Conservation (phyloP, 2,888 invertebrate species). For the Clivina fossor region DNA sequence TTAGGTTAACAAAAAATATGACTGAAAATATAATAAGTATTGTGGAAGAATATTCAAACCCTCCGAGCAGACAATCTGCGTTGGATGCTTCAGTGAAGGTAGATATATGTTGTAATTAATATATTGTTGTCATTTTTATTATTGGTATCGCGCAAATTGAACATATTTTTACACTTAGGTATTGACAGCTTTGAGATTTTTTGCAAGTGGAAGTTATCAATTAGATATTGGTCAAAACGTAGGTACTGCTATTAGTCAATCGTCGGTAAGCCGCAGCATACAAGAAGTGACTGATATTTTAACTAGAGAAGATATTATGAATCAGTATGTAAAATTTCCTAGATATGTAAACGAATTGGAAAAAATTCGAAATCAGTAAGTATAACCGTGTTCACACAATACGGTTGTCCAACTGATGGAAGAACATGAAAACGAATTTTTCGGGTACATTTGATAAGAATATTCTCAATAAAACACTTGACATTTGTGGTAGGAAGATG, state of each 20-base stretch:
- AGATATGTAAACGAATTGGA: slow-evolving; percentile 23
- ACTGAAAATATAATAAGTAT: not conserved
- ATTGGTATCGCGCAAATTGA: too few relatives aligned
- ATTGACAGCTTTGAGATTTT: slow-evolving; percentile 28
- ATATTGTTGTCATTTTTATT: too few relatives aligned
- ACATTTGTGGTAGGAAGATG: too few relatives aligned
- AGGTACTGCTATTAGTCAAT: slow-evolving; percentile 27
- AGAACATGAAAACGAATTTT: too few relatives aligned
- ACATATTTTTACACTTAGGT: too few relatives aligned
- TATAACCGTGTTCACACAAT: too few relatives aligned
- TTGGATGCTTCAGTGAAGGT: not conserved
- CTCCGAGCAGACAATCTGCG: slow-evolving; percentile 7
- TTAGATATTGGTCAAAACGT: slow-evolving; percentile 25
- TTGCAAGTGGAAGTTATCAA: slow-evolving; percentile 33
- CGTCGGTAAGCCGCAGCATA: slow-evolving; percentile 28
- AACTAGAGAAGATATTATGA: slow-evolving; percentile 25
- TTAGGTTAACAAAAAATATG: not conserved
- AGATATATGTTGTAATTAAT: too few relatives aligned
- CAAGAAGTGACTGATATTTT: slow-evolving; percentile 19
- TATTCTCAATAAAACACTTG: too few relatives aligned
- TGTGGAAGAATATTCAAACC: slow-evolving; percentile 7
- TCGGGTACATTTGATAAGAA: too few relatives aligned
- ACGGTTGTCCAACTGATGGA: too few relatives aligned
- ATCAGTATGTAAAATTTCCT: slow-evolving; percentile 33
- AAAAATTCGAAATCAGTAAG: slow-evolving; percentile 5